phyloP scores from a whole-genome alignment of 2,113 vertebrate species.

The Archilochus colubris region DNA sequence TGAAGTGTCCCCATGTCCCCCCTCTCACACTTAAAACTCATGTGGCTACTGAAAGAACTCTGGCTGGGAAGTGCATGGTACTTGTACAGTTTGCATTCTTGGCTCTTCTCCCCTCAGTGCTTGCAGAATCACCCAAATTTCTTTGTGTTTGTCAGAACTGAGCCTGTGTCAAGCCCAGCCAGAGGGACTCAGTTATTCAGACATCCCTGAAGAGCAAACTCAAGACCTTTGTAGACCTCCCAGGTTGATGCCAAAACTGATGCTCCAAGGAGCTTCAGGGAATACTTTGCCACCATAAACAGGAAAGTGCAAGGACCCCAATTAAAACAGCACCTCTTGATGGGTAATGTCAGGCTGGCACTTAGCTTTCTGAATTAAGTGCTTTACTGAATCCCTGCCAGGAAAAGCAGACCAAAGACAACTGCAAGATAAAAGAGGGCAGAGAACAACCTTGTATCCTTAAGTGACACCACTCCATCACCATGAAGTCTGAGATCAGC shows the following conservation, averaged over 20 bases:
- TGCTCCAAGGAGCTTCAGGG: neutral
- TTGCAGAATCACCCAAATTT: neutral
- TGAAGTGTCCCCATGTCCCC: neutral
- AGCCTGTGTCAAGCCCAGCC: neutral
- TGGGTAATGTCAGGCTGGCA: neutral
- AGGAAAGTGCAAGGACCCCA: neutral
- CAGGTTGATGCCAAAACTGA: neutral
- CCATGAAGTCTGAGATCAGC: neutral
- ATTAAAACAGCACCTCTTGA: neutral
- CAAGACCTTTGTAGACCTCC: fast-evolving
- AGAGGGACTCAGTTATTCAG: neutral
- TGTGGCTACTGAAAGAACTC: neutral
- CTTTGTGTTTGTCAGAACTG: neutral
- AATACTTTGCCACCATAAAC: neutral
- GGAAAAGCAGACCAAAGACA: neutral
- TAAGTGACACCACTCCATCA: neutral
- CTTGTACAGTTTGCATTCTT: neutral
- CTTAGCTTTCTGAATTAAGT: neutral
- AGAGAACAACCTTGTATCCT: neutral
- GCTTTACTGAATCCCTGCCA: neutral
- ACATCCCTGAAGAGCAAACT: neutral
- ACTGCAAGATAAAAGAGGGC: neutral
- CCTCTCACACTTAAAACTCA: neutral
- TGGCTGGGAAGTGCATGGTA: neutral
- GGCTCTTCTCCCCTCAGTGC: neutral